phyloP scores from a whole-genome alignment of 2,797 vertebrate species.

The Hydrocynus forskahlii region DNA sequence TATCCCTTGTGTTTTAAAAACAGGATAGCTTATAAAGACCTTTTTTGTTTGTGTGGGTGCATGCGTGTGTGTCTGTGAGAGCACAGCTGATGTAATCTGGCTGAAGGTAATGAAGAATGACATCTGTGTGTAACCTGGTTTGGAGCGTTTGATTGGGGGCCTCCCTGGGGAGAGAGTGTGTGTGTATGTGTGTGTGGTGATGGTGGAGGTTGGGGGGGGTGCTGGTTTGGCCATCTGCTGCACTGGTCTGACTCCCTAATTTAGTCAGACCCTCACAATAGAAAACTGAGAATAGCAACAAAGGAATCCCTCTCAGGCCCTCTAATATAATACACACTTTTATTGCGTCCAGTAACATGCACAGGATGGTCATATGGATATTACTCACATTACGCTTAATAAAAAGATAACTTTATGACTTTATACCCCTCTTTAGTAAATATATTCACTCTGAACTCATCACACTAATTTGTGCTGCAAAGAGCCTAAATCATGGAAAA shows the following conservation, averaged over 20 bases:
- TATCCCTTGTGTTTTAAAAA: slow-evolving; percentile 17
- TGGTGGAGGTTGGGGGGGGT: slow-evolving; percentile 6
- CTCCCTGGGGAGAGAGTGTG: slow-evolving; percentile 62
- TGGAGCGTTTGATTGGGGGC: slow-evolving; percentile 72
- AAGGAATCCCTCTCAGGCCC: slow-evolving; percentile 4
- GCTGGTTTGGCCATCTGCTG: slow-evolving; percentile 73
- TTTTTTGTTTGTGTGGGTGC: slow-evolving; percentile 6
- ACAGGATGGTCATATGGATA: too few relatives aligned
- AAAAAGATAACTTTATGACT: too few relatives aligned
- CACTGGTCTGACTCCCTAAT: slow-evolving; percentile 59
- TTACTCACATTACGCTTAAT: too few relatives aligned
- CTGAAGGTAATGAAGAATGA: slow-evolving; percentile 78
- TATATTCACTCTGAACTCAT: too few relatives aligned
- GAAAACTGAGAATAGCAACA: slow-evolving; percentile 19
- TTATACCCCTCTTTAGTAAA: too few relatives aligned
- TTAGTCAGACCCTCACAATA: slow-evolving; percentile 30
- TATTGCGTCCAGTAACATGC: neutral
- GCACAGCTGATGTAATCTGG: slow-evolving; percentile 71
- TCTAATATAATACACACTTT: neutral
- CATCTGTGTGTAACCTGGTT: slow-evolving; percentile 81
- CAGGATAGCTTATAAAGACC: neutral
- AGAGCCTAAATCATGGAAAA: too few relatives aligned
- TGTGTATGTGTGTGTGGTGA: neutral
- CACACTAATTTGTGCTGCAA: too few relatives aligned
- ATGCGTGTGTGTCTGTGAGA: slow-evolving; percentile 49